These are phyloP conservation scores for Notarius lentiginosus DNA, from an alignment of 2,113 vertebrate species.

Conservation along the genomic window DNA sequence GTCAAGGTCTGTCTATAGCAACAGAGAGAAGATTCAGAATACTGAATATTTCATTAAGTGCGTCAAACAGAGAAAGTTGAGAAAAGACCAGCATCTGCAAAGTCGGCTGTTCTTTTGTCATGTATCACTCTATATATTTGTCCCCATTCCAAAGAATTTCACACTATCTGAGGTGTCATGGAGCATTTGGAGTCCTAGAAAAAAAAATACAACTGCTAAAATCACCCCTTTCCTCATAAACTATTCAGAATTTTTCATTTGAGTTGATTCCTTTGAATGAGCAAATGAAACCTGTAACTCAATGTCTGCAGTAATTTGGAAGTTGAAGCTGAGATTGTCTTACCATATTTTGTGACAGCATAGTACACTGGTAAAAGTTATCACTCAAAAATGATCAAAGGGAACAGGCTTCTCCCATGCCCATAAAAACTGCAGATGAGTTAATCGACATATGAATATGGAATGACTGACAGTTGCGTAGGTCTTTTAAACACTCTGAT, in stretches of 20 bases:
- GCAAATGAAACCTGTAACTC: background rate
- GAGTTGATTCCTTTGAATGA: background rate
- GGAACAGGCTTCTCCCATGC: background rate
- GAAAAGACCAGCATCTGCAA: conserved; percentile 22
- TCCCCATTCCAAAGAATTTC: conserved; percentile 4
- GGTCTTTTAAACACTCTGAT: background rate
- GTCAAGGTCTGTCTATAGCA: background rate
- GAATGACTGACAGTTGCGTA: background rate
- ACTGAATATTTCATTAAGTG: conserved; percentile 44
- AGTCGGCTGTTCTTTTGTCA: conserved; percentile 23
- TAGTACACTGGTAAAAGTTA: too few species aligned
- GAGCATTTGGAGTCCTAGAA: background rate
- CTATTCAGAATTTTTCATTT: background rate
- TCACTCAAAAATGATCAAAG: background rate
- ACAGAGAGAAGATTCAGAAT: background rate
- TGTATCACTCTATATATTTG: background rate
- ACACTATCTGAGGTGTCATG: background rate
- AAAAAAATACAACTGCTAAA: background rate
- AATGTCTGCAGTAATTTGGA: background rate
- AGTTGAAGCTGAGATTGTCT: background rate
- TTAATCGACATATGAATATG: background rate
- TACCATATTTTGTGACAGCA: too few species aligned
- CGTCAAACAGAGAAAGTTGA: conserved; percentile 17
- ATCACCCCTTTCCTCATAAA: background rate
- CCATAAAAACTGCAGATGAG: too few species aligned